A percentile compares a stretch with the other conserved stretches of the same genome.
These are phyloP conservation scores for Gymnobelideus leadbeateri DNA, from an alignment of 2,113 vertebrate species.

Conservation along the genomic window DNA sequence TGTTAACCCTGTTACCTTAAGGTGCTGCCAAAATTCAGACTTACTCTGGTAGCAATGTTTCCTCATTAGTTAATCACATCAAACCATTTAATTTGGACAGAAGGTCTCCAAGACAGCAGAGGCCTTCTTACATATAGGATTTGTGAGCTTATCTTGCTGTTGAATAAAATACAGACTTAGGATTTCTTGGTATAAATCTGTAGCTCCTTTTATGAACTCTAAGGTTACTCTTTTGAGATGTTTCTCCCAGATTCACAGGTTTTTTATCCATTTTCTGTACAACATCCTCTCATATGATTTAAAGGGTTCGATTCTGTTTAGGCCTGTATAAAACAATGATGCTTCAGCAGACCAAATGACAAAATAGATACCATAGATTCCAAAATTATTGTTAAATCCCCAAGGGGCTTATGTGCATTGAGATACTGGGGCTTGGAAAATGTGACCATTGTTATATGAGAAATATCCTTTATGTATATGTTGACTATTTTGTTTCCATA, in stretches of 20 bases:
- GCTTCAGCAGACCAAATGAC: neutral
- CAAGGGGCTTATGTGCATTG: neutral
- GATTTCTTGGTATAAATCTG: no score
- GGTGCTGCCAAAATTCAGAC: no score
- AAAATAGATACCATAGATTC: neutral
- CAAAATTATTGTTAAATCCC: neutral
- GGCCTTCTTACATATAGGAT: no score
- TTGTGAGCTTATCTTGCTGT: no score
- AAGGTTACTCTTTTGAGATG: no score
- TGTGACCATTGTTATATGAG: neutral
- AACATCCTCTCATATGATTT: no score
- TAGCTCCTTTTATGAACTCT: no score
- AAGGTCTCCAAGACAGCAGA: neutral
- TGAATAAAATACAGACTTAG: no score
- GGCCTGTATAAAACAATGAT: neutral
- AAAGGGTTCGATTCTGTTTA: neutral
- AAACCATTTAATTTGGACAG: neutral
- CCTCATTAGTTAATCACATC: neutral
- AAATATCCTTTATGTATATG: neutral
- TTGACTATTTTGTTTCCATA: no score
- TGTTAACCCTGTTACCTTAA: no score
- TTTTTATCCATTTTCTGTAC: no score
- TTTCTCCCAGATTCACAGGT: no score
- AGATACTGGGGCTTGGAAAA: neutral
- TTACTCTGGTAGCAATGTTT: neutral